Conservation (phyloP, 2,113 vertebrate genomes). For the Dicerorhinus sumatrensis region DNA sequence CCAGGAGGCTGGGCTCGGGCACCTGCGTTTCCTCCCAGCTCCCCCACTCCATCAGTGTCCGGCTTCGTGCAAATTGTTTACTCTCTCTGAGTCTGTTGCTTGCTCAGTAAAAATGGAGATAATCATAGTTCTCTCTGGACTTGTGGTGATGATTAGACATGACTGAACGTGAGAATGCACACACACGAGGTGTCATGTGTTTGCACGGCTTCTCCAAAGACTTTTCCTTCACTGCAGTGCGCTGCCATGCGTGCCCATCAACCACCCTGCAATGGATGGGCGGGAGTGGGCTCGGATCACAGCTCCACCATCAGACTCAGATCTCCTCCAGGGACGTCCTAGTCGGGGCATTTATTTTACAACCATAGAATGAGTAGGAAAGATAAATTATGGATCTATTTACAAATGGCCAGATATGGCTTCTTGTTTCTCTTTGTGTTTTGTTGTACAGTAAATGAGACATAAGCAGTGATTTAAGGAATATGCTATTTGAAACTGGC, state of each 20-base stretch:
- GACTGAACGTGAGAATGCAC: fast-evolving
- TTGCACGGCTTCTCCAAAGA: neutral
- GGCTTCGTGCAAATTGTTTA: fast-evolving
- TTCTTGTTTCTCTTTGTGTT: no score
- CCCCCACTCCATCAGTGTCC: fast-evolving
- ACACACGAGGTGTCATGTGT: neutral
- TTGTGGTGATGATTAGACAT: no score
- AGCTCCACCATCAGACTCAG: neutral
- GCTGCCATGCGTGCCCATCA: fast-evolving
- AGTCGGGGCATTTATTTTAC: fast-evolving
- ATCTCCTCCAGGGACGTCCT: no score
- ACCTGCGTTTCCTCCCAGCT: fast-evolving
- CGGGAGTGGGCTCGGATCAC: fast-evolving
- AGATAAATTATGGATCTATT: no score
- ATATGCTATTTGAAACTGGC: fast-evolving
- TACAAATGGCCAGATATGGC: fast-evolving
- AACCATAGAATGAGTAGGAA: neutral
- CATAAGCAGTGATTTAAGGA: fast-evolving
- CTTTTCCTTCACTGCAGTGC: fast-evolving
- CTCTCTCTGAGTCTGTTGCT: neutral
- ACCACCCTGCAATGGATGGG: fast-evolving
- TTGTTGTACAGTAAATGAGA: fast-evolving
- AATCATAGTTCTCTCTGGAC: neutral
- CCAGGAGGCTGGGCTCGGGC: fast-evolving
- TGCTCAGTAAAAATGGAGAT: fast-evolving